Evolutionary conservation across 2,113 vertebrate species (phyloP).

Genomic region (Leucosticte australis): DNA sequence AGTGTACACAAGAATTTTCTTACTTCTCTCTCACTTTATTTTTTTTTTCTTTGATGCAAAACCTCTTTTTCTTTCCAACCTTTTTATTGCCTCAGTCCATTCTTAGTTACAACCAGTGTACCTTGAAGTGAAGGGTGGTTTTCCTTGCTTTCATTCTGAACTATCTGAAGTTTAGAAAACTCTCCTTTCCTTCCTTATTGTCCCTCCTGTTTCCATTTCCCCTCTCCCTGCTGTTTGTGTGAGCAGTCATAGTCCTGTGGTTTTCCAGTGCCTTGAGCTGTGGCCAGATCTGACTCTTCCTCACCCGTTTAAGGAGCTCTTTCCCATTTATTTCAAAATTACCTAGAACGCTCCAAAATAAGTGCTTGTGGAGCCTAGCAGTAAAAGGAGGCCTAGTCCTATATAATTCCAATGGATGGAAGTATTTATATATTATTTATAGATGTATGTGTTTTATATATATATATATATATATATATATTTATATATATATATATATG

Average conservation of each 20-base stretch:
- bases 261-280: background rate
- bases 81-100: background rate
- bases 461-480: background rate
- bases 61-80: background rate
- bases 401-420: background rate
- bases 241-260: background rate
- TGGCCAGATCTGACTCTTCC: background rate
- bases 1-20: background rate
- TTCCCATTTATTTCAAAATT: background rate
- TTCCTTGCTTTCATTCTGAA: background rate
- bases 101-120: background rate
- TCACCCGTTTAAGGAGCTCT: background rate
- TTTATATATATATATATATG: too few relatives aligned
- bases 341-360: background rate
- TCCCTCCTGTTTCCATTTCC: background rate
- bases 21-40: background rate
- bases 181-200: background rate
- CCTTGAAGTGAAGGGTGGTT: background rate
- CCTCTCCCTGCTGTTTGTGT: fast-evolving
- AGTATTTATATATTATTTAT: background rate
- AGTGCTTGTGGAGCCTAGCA: background rate
- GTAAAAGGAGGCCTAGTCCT: background rate
- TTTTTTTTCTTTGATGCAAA: background rate
- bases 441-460: background rate
- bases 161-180: background rate